Evolutionary conservation across 2,888 invertebrate genomes (phyloP).

Genomic region (Cremastinae sp.): DNA sequence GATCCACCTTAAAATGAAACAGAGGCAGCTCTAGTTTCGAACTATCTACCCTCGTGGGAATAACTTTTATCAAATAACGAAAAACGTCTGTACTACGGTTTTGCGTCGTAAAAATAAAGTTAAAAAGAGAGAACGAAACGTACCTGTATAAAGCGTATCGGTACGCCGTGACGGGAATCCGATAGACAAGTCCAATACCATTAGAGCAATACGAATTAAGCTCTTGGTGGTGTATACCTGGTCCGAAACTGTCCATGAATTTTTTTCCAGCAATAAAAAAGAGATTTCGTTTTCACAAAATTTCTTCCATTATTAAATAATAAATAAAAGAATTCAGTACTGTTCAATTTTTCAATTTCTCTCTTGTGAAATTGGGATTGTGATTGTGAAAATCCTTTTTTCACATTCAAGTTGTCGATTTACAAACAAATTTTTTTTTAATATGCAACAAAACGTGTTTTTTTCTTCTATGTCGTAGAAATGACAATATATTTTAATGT

Average conservation of each 20-base stretch:
- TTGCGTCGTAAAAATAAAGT: background rate
- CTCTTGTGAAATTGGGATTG: too few species aligned
- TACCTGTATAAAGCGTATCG: conserved; percentile 14
- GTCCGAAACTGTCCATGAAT: background rate
- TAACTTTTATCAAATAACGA: conserved; percentile 1
- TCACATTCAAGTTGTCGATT: too few species aligned
- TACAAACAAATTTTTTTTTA: too few species aligned
- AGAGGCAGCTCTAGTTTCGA: too few species aligned
- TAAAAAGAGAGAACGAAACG: conserved; percentile 6
- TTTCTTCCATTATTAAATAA: too few species aligned
- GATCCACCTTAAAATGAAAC: too few species aligned
- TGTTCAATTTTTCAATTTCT: too few species aligned
- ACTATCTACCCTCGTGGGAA: background rate
- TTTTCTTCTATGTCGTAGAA: too few species aligned
- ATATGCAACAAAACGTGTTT: too few species aligned
- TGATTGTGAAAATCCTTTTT: too few species aligned
- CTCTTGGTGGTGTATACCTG: conserved; percentile 9
- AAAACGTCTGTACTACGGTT: background rate
- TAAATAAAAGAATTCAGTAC: too few species aligned
- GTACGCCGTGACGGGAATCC: conserved; percentile 47
- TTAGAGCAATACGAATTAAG: conserved; percentile 37
- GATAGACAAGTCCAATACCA: conserved; percentile 50
- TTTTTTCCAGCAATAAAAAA: background rate
- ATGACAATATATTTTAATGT: too few species aligned
- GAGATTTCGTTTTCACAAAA: conserved; percentile 2